Evolutionary conservation across 2,797 vertebrate species (phyloP).

Genomic region (Microtus agrestis): DNA sequence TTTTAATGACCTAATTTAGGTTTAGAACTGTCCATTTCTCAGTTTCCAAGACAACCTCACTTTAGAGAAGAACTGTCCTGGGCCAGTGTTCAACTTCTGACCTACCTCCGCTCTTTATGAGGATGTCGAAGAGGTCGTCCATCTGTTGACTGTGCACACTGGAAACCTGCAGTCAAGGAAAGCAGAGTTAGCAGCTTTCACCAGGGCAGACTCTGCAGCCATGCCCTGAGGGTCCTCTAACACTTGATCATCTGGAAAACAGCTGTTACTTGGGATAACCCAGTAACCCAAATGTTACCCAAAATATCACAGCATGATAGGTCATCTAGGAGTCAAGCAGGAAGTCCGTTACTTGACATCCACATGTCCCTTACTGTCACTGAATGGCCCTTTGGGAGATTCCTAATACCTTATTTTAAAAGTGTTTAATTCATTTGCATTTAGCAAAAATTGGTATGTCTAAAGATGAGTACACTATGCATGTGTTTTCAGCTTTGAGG

Average conservation of each 20-base stretch:
- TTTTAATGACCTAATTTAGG: slow-evolving; percentile 15
- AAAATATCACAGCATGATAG: neutral
- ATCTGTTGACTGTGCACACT: slow-evolving; percentile 96
- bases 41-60: no score
- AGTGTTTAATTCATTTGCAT: neutral
- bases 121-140: slow-evolving; percentile 98
- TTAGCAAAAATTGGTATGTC: neutral
- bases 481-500: slow-evolving; percentile 3
- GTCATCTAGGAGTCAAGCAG: neutral
- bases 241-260: neutral
- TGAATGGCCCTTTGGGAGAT: slow-evolving; percentile 2
- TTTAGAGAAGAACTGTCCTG: neutral
- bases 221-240: neutral
- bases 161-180: slow-evolving; percentile 89
- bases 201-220: neutral
- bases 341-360: neutral
- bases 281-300: no score
- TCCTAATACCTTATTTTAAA: neutral
- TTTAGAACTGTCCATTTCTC: slow-evolving; percentile 12
- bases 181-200: slow-evolving; percentile 10
- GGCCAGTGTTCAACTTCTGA: neutral
- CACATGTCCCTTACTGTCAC: neutral
- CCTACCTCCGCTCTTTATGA: slow-evolving; percentile 98
- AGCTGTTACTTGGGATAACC: neutral
- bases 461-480: neutral